Conservation (phyloP, 1,140 invertebrate species). For the Chymomyza costata region DNA sequence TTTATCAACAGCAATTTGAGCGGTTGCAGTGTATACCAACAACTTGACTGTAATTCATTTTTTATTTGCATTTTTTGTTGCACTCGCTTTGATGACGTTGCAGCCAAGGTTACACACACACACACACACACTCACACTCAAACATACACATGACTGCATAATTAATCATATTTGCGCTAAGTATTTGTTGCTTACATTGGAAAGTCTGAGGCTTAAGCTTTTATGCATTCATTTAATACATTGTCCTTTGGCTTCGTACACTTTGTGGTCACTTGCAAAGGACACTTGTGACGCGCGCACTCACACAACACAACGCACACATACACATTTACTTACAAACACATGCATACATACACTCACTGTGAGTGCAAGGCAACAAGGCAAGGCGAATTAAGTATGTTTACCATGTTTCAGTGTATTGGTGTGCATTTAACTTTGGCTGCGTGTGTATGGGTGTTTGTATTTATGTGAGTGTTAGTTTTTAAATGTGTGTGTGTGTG, state of each 20-base stretch:
- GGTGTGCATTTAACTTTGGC: neutral
- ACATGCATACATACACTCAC: no score
- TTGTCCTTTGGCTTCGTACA: constrained; percentile 5
- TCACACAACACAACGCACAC: no score
- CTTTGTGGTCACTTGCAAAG: constrained; percentile 37
- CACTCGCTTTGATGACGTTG: neutral
- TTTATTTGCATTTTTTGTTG: neutral
- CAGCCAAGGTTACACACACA: neutral
- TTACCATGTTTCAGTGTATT: no score
- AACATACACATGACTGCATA: neutral
- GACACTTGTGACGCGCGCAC: constrained; percentile 59
- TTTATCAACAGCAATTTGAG: neutral
- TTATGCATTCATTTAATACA: no score
- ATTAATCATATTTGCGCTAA: neutral
- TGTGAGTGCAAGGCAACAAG: neutral
- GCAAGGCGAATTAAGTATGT: no score
- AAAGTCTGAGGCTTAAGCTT: no score
- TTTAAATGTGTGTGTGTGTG: neutral
- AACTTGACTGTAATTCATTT: neutral
- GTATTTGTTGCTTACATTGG: no score
- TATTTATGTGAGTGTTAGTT: constrained; percentile 3
- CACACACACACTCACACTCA: neutral
- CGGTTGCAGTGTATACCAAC: neutral
- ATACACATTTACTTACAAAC: neutral
- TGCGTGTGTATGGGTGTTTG: constrained; percentile 2